phyloP scores from a whole-genome alignment of 2,797 vertebrate genomes.

The Linurgus olivaceus region DNA sequence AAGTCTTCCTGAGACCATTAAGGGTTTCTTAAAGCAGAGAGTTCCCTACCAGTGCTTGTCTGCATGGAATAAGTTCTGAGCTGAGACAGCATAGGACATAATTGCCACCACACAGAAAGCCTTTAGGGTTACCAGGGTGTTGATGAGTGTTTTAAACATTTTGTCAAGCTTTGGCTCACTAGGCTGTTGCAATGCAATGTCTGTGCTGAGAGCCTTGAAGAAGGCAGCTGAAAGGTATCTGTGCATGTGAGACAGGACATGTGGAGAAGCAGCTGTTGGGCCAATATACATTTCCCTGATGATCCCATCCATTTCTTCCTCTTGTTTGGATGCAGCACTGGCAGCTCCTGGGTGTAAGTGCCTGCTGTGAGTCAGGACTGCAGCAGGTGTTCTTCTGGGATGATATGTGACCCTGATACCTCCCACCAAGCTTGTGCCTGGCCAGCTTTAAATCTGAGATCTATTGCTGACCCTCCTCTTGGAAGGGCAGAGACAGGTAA shows the following conservation, averaged over 20 bases:
- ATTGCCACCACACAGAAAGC: not conserved
- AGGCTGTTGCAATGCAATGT: not conserved
- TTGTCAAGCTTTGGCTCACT: not conserved
- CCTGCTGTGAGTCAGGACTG: not conserved
- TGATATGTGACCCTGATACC: not conserved
- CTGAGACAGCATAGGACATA: not conserved
- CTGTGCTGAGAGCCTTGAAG: not conserved
- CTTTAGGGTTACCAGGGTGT: not conserved
- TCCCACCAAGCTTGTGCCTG: not conserved
- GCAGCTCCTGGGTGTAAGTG: not conserved
- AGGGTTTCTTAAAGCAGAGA: not conserved
- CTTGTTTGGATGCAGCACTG: not conserved
- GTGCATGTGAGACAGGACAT: not conserved
- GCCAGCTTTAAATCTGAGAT: not conserved
- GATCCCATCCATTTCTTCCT: slow-evolving; percentile 6
- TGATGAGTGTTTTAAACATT: not conserved
- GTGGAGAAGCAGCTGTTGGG: slow-evolving; percentile 35
- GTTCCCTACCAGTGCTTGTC: not conserved
- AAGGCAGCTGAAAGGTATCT: not conserved
- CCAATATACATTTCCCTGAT: not conserved
- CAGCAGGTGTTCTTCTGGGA: slow-evolving; percentile 22
- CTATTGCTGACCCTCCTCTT: not conserved
- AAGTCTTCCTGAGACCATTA: not conserved
- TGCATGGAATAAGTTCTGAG: not conserved
- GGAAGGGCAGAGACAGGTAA: not conserved